Evolutionary conservation across 2,888 invertebrate genomes (phyloP), one percentile per base, ranked within the genome.

Genomic region (Cecidostiba fungosa): DNA sequence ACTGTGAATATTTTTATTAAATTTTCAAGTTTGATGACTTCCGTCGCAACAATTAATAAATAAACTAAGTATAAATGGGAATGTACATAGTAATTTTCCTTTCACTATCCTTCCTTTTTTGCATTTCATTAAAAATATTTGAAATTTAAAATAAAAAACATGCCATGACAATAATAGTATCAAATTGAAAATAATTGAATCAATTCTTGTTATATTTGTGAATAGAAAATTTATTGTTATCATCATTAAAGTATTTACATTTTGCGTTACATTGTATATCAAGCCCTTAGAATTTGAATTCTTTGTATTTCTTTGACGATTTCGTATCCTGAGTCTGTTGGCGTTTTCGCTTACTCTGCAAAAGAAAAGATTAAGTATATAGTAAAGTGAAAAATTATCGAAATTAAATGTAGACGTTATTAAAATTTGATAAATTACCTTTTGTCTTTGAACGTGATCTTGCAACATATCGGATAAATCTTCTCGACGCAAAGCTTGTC

Each of bases 381-480:
- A 26, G 83, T 47, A 62, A 83, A 70, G 76, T 43, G 73, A 43
- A 16, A 69, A 82, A 85, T 72, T 74, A 10, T 78, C 10, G 74
- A 83, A 43, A 73, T 54, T 69, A 39, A 70, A 82, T 39, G 14
- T 12, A 73, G 39, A n/a, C n/a, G 70, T 50, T 29, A 47, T 26
- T 77, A 62, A 19, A 39, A 50, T 47, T 59, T 26, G 8, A 36
- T 70, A 83, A 87, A 70, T 88, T 91, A 97, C 97, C 96, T 98
- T 99, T 93, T 99, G 99, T 89, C 98, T 96, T 23, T 99, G 98
- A 69, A 98, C 98, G 93, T 99, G 99, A 93, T 99, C 99, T 5
- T 99, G 99, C 91, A 99, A 95, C 99, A 99, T 99, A 93, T 99
- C 99, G 36, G 98, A 98, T 70, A 99, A 95, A 95, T 99, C 99